Evolutionary conservation across 2,797 vertebrate species (phyloP), one percentile per base, ranked within the genome.

Genomic region (Kryptopterus vitreolus): DNA sequence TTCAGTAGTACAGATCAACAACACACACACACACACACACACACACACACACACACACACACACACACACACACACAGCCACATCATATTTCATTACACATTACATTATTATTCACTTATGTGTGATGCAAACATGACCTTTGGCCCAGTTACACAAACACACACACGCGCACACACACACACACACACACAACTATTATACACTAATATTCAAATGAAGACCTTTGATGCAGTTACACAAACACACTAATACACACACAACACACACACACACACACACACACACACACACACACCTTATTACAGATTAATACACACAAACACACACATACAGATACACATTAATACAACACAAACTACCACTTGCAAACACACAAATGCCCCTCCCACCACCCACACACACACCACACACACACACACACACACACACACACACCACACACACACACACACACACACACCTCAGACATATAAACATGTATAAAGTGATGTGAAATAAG

Each of bases 401-500:
- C 50, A 52, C 50, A 52, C 4, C 8, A 38, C 35, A 38, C 35
- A 38, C 20, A 55, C 22, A 55, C 2, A 9, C 46, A 50, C 48
- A 0, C 48, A 50, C 48, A 50, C 3, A 15, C 48, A 50, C 48
- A 50, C 3, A 1, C 3, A 50, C 48, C 10, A 18, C n/a, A 57
- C 2, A 58, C 57, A 58, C 11, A 58, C 57, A 26, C 3, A 59
- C 12, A 59, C 16, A 62, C 26, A 61, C 15, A 62, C 61, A 62
- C 61, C 13, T 10, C 35, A 52, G 3, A 3, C 29, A 62, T 7
- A 62, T 43, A 18, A 13, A 24, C 35, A 43, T 0, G 10, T 1
- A 46, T 18, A 69, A 50, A 50, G 43, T 69, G 66, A 69, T 69
- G 1, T 69, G 66, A 69, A 50, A 69, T 18, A n/a, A 11, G 24